These are phyloP conservation scores for Cryptocephalus moraei DNA, from an alignment of 2,888 invertebrate species.

Conservation along the genomic window DNA sequence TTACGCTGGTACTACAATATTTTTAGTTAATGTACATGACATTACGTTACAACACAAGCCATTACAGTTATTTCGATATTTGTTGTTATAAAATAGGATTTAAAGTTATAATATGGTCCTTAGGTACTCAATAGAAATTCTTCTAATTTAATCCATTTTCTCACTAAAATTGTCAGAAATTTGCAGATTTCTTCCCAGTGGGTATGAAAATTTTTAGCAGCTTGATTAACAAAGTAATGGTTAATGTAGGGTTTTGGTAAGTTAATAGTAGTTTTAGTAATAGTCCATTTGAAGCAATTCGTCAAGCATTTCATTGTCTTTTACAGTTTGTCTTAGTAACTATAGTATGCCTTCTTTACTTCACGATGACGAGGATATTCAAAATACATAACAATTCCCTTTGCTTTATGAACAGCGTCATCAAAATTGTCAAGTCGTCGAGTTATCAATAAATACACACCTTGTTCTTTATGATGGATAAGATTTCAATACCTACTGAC, in stretches of 20 bases:
- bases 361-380: slow-evolving; percentile 34
- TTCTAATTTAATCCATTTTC: slow-evolving; percentile 42
- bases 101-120: slow-evolving; percentile 44
- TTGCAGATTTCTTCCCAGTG: slow-evolving; percentile 40
- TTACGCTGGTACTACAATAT: slow-evolving; percentile 34
- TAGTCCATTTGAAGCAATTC: slow-evolving; percentile 44
- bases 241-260: no score
- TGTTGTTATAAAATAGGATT: slow-evolving; percentile 45
- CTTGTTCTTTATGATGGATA: slow-evolving; percentile 39
- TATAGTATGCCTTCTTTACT: slow-evolving; percentile 40
- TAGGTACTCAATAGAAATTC: slow-evolving; percentile 39
- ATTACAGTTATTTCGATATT: slow-evolving; percentile 26
- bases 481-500: slow-evolving; percentile 43
- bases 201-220: slow-evolving; percentile 28
- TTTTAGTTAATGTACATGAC: slow-evolving; percentile 33
- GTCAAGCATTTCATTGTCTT: slow-evolving; percentile 40
- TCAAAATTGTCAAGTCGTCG: slow-evolving; percentile 46
- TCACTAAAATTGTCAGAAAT: slow-evolving; percentile 36
- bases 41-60: slow-evolving; percentile 28
- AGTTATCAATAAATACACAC: slow-evolving; percentile 39
- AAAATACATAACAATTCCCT: slow-evolving; percentile 40
- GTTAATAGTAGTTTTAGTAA: no score
- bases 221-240: slow-evolving; percentile 45
- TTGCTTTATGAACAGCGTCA: slow-evolving; percentile 34
- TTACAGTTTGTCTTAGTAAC: slow-evolving; percentile 38